Percentiles rank a stretch among this genome's conserved stretches.
These are phyloP conservation scores for Lordiphosa clarofinis DNA, from an alignment of 1,140 invertebrate species.

Conservation along the genomic window DNA sequence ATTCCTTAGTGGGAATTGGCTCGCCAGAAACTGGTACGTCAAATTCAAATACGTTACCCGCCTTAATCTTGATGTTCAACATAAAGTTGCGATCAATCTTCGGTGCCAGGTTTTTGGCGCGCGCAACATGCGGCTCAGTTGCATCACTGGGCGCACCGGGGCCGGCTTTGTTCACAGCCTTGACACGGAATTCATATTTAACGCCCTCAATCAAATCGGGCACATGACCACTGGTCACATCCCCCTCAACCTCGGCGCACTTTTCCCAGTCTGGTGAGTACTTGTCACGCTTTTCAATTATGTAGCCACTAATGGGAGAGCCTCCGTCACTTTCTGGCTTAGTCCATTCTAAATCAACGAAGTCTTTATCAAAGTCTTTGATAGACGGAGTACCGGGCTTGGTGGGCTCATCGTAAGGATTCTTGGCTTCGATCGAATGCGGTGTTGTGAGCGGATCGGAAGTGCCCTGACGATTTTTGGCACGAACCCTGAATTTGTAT, in stretches of 20 bases:
- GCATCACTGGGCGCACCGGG: constrained; percentile 93
- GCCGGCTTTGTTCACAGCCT: constrained; percentile 96
- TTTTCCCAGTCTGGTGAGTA: constrained; percentile 93
- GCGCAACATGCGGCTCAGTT: constrained; percentile 92
- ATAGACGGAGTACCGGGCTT: constrained; percentile 94
- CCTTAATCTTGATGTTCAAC: constrained; percentile 94
- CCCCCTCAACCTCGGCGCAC: constrained; percentile 90
- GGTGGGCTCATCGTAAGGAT: constrained; percentile 95
- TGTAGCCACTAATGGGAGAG: constrained; percentile 93
- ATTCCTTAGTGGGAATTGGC: constrained; percentile 95
- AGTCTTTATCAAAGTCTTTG: constrained; percentile 94
- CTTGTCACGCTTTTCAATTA: constrained; percentile 98
- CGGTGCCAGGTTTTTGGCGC: constrained; percentile 94
- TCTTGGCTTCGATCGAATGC: constrained; percentile 97
- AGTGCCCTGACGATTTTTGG: constrained; percentile 97
- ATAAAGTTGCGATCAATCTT: constrained; percentile 97
- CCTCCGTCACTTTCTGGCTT: constrained; percentile 92
- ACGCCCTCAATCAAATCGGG: constrained; percentile 94
- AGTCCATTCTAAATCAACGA: constrained; percentile 97
- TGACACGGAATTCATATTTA: constrained; percentile 95
- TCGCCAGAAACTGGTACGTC: constrained; percentile 96
- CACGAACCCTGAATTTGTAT: constrained; percentile 97
- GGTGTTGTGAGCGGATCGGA: constrained; percentile 94
- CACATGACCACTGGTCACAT: constrained; percentile 90
- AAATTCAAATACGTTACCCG: constrained; percentile 95